A percentile compares a stretch with the other conserved stretches of the same genome.
Evolutionary conservation across 2,888 invertebrate species (phyloP).

Genomic region (Icerya purchasi): DNA sequence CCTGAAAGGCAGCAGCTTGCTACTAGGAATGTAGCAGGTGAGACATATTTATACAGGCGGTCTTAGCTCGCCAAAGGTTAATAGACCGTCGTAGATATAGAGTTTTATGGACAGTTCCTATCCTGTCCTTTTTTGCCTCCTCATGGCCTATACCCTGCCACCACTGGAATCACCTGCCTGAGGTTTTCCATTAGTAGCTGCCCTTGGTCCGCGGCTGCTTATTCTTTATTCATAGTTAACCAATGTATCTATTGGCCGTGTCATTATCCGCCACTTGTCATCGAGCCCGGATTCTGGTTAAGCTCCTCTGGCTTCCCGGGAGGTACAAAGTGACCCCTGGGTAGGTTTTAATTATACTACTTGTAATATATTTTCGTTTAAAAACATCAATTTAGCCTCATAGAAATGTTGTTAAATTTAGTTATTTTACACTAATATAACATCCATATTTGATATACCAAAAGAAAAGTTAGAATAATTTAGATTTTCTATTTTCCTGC

Average conservation of each 20-base stretch:
- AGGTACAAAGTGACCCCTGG: neutral
- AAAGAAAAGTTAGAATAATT: no score
- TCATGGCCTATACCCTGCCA: neutral
- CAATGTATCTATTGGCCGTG: neutral
- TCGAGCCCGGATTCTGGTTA: neutral
- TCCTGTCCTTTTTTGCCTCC: no score
- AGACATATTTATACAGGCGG: neutral
- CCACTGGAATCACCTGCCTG: neutral
- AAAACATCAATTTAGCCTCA: no score
- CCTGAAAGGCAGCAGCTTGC: neutral
- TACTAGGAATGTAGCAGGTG: neutral
- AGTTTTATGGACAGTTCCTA: no score
- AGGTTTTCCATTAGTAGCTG: neutral
- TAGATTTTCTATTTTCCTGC: no score
- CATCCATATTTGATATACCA: no score
- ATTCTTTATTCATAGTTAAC: neutral
- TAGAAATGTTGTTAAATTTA: no score
- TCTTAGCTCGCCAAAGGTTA: neutral
- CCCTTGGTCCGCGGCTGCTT: neutral
- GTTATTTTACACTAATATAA: no score
- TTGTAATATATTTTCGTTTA: no score
- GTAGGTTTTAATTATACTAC: no score
- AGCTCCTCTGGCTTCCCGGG: neutral
- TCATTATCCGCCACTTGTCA: neutral
- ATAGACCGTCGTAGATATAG: no score